Conservation (phyloP, 1,140 invertebrate species). For the Oscheius sp. region DNA sequence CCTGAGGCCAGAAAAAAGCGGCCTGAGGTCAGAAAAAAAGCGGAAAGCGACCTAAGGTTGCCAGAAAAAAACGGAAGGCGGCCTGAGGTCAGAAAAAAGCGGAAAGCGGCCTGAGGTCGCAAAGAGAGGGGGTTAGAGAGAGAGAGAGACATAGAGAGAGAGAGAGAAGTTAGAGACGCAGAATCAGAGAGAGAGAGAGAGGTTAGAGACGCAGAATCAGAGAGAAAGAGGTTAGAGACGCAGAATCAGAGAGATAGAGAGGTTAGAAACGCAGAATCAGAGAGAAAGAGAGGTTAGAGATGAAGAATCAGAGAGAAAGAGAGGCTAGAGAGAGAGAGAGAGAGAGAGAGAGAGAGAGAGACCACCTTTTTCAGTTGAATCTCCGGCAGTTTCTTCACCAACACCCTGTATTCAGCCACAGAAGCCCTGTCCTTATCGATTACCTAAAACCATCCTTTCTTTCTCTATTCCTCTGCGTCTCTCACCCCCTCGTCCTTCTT, state of each 20-base stretch:
- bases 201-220: too few relatives aligned
- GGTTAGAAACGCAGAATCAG: conserved; percentile 65
- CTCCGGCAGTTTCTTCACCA: conserved; percentile 33
- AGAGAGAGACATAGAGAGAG: too few relatives aligned
- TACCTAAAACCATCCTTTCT: conserved; percentile 7
- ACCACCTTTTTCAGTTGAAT: conserved; percentile 18
- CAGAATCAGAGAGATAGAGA: too few relatives aligned
- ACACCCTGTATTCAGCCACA: conserved; percentile 26
- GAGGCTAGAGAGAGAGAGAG: too few relatives aligned
- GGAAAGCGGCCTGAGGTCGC: too few relatives aligned
- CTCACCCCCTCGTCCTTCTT: conserved; percentile 13
- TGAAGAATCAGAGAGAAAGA: background rate
- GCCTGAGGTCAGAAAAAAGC: too few relatives aligned
- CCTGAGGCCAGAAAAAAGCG: too few relatives aligned
- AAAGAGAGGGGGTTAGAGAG: too few relatives aligned
- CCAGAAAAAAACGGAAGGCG: too few relatives aligned
- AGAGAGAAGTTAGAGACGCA: conserved; percentile 53
- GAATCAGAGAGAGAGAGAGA: background rate
- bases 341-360: background rate
- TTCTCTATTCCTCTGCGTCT: background rate
- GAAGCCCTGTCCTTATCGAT: conserved; percentile 32
- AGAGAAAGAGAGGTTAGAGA: background rate
- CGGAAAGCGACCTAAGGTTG: too few relatives aligned
- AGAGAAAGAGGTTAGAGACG: too few relatives aligned
- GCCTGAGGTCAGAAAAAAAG: too few relatives aligned